Base-by-base conservation (phyloP, 2,888 invertebrate genomes). In the Thysanoteuthis rhombus region DNA sequence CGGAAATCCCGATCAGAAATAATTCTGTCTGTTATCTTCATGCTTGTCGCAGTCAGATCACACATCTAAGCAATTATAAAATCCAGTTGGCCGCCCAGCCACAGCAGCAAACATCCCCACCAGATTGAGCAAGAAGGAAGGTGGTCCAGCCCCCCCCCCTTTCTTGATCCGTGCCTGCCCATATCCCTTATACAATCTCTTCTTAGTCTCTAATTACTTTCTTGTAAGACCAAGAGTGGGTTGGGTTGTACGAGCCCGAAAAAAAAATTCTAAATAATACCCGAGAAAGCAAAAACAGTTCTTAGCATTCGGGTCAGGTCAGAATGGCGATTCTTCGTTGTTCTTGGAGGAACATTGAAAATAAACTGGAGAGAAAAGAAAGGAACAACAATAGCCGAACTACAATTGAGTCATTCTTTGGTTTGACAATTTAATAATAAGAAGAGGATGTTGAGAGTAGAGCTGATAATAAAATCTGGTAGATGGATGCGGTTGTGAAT, bases 381-480 rank as follows among this genome's bases (percentile, higher is more conserved):
- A 75, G n/a, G 75, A n/a, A n/a, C n/a, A 75, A 75, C 75, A 75
- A 75, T 75, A n/a, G n/a, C 75, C 75, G n/a, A n/a, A n/a, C n/a
- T 36, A 75, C 75, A 75, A 75, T 75, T 75, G 75, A 75, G n/a
- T 75, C 75, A 75, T 75, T 75, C 75, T 75, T 75, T n/a, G 36
- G n/a, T n/a, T 3, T 36, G 75, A 75, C 75, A 75, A 75, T 75
- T 75, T 75, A n/a, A 16, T 16, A 16, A n/a, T n/a, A n/a, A n/a
- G 36, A 75, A 4, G 25, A 52, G 52, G 52, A 52, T 25, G 52
- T 52, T 6, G 52, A 52, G n/a, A 36, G n/a, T 36, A n/a, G 8
- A 12, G 32, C 1, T 22, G 52, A 22, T 52, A 22, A 52, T 52
- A 52, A 28, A 25, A 52, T 52, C 5, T 52, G 45, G 22, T 5